These are phyloP conservation scores for Limnephilus lunatus DNA, from an alignment of 2,888 invertebrate genomes.

Conservation along the genomic window DNA sequence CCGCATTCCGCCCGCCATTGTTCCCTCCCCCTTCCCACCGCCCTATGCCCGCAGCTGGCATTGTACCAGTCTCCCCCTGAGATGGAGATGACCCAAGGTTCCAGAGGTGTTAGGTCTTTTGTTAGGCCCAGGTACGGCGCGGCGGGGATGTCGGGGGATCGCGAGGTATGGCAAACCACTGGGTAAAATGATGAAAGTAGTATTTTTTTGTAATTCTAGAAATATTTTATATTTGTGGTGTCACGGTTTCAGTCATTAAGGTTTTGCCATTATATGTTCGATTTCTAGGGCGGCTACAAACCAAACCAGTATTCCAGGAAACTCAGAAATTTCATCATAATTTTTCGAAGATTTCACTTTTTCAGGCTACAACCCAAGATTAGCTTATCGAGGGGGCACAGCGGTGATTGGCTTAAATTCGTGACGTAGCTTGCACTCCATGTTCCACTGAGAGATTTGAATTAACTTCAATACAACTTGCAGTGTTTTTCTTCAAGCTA, in stretches of 20 bases:
- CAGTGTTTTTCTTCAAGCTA: too few relatives aligned
- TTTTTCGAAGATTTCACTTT: neutral
- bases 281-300: neutral
- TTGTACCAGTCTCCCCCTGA: neutral
- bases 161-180: neutral
- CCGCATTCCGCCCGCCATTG: constrained; percentile 56
- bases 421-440: too few relatives aligned
- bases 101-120: constrained; percentile 60
- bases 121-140: constrained; percentile 57
- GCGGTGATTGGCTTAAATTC: too few relatives aligned
- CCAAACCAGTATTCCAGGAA: neutral
- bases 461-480: too few relatives aligned
- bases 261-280: neutral
- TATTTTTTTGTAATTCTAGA: neutral
- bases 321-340: neutral
- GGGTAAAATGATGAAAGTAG: constrained; percentile 1
- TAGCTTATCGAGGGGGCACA: too few relatives aligned
- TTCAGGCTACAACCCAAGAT: too few relatives aligned
- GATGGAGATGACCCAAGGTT: constrained; percentile 41
- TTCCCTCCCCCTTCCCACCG: constrained; percentile 16
- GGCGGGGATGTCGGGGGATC: neutral
- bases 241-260: neutral
- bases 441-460: too few relatives aligned
- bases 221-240: neutral
- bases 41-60: neutral